A percentile compares a stretch with the other conserved stretches of the same genome.
Evolutionary conservation across 2,888 invertebrate genomes (phyloP).

Genomic region (Lottia gigantea): DNA sequence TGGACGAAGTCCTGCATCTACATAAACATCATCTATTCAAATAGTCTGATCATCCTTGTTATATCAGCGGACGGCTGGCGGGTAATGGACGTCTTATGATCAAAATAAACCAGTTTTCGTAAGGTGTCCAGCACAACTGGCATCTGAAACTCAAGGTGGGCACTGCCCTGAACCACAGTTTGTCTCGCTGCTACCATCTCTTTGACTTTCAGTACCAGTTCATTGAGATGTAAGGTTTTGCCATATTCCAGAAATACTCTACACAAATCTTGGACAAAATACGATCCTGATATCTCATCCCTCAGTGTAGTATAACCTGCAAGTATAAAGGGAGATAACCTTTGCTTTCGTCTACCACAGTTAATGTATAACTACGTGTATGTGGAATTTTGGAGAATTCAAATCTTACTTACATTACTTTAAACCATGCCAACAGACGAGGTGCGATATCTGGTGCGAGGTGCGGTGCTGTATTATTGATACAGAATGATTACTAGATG

Average conservation of each 20-base stretch:
- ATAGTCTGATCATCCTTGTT: background rate
- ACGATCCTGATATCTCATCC: background rate
- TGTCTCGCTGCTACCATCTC: conserved; percentile 6
- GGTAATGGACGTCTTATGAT: background rate
- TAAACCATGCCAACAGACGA: too few species aligned
- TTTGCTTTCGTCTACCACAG: too few species aligned
- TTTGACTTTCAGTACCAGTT: background rate
- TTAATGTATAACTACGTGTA: too few species aligned
- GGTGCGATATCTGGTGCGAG: too few species aligned
- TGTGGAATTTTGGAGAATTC: too few species aligned
- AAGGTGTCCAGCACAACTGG: background rate
- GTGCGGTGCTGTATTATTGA: too few species aligned
- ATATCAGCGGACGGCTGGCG: background rate
- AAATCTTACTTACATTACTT: too few species aligned
- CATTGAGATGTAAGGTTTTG: background rate
- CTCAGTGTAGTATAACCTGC: background rate
- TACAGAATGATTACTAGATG: too few species aligned
- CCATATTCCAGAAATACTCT: background rate
- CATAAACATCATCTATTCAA: background rate
- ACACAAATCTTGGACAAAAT: conserved; percentile 1
- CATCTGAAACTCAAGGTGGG: background rate
- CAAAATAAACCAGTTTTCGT: conserved; percentile 4
- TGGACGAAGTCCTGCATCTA: too few species aligned
- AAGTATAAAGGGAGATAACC: background rate
- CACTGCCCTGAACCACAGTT: background rate